Base-by-base conservation (phyloP, 2,113 vertebrate species). In the Eretmochelys imbricata region DNA sequence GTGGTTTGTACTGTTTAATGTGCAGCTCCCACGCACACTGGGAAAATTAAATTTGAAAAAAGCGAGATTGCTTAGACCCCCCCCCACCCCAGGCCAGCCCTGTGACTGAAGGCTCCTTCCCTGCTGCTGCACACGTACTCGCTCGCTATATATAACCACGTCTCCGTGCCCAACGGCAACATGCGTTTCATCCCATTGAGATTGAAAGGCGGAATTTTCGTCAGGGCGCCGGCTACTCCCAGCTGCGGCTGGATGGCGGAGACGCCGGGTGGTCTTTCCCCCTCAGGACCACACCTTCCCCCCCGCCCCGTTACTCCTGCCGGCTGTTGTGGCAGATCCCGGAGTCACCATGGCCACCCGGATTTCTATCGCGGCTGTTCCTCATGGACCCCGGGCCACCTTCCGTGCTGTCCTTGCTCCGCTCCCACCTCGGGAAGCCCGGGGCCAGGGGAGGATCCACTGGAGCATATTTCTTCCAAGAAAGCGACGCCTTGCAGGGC, bases 141-240 rank as follows among this genome's bases (percentile, higher is more conserved):
- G 12, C 38, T 53, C 38, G 22, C 53, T 14, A 51, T 72, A 82
- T 25, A 55, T 46, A 46, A n/a, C 49, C 48, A 38, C 42, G 11
- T 93, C 50, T 85, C 82, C 25, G 3, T 53, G 62, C 80, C 38
- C 75, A 69, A 57, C 50, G 31, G 75, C 84, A 87, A 46, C 24
- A n/a, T 29, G n/a, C 10, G 29, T 55, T 85, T 92, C 84, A 92
- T 90, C 89, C 90, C 69, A 87, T 85, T 88, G 79, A 84, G 84
- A 93, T 82, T 50, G 84, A 93, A 89, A 90, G 87, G 19, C 48
- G 6, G 76, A 31, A 86, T 85, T 89, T 81, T 29, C 38, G 29
- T 31, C 20, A 20, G 53, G 17, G 54, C 2, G 9, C 82, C 80
- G 90, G 79, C 62, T 55, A 59, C 59, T 93, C 57, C 57, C 14